Percentiles rank a stretch among this genome's conserved stretches.
Evolutionary conservation across 2,797 vertebrate genomes (phyloP).

Genomic region (Oceanodroma leucorhoa): DNA sequence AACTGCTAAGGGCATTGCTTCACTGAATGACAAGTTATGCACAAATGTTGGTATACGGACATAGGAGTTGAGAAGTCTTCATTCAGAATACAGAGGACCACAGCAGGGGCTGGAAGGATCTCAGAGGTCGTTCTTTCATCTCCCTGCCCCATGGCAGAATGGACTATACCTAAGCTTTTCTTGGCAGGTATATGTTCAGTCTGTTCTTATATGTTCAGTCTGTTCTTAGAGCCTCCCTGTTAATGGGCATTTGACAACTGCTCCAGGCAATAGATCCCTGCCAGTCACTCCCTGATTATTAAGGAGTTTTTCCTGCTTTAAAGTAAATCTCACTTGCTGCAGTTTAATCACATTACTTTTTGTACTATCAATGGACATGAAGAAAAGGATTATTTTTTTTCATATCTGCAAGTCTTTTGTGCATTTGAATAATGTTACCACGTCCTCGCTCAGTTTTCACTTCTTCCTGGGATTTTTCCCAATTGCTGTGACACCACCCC

Average conservation of each 20-base stretch:
- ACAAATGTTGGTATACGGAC: not conserved
- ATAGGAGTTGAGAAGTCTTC: not conserved
- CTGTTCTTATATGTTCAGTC: not conserved
- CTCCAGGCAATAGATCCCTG: slow-evolving; percentile 4
- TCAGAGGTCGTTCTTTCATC: not conserved
- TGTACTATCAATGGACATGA: not conserved
- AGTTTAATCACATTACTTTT: slow-evolving; percentile 16
- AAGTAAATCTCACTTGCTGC: slow-evolving; percentile 28
- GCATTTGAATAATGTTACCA: not conserved
- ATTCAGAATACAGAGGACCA: not conserved
- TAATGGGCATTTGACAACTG: slow-evolving; percentile 8
- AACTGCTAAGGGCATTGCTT: not conserved
- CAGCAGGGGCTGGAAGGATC: not conserved
- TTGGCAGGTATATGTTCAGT: not conserved
- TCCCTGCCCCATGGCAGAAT: not conserved
- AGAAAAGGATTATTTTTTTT: not conserved
- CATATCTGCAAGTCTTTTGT: not conserved
- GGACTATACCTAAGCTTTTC: not conserved
- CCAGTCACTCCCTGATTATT: not conserved
- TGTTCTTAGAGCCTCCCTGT: not conserved
- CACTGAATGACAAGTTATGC: not conserved
- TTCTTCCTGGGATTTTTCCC: not conserved
- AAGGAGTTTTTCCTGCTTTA: slow-evolving; percentile 2
- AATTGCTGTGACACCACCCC: not conserved
- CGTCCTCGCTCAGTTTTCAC: not conserved